A percentile compares a stretch with the other conserved stretches of the same genome.
These are phyloP conservation scores for Liposcelis brunnea DNA, from an alignment of 2,888 invertebrate genomes.

Conservation along the genomic window DNA sequence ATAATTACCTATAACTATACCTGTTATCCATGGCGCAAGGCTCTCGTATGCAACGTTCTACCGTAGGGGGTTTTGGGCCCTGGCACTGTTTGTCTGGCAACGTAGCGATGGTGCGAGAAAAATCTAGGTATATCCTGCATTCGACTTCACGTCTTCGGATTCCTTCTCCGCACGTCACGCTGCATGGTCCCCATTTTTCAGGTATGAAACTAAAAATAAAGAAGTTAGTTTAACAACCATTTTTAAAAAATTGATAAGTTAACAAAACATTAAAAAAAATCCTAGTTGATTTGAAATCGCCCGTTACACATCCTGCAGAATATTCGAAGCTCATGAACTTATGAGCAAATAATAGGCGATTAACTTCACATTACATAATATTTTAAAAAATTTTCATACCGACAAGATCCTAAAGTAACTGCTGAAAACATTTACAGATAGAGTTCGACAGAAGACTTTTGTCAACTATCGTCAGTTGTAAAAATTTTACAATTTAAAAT, in stretches of 20 bases:
- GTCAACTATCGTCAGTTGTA: too few species aligned
- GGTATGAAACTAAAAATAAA: slow-evolving; percentile 59
- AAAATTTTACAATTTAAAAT: too few species aligned
- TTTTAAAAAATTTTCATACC: too few species aligned
- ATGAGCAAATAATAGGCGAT: too few species aligned
- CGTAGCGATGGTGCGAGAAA: slow-evolving; percentile 73
- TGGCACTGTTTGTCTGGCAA: slow-evolving; percentile 76
- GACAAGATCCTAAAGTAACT: too few species aligned
- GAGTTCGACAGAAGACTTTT: too few species aligned
- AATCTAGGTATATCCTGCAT: slow-evolving; percentile 88
- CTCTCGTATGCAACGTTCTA: slow-evolving; percentile 62
- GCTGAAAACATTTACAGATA: too few species aligned
- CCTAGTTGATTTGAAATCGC: too few species aligned
- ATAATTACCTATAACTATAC: slow-evolving; percentile 13
- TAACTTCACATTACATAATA: too few species aligned
- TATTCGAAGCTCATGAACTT: too few species aligned
- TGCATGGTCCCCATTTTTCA: slow-evolving; percentile 86
- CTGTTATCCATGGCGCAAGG: slow-evolving; percentile 40
- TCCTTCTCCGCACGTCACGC: slow-evolving; percentile 81
- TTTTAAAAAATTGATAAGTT: slow-evolving; percentile 13
- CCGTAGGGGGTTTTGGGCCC: slow-evolving; percentile 65
- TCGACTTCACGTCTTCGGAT: slow-evolving; percentile 70
- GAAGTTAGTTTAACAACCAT: background rate
- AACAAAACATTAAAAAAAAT: slow-evolving; percentile 4
- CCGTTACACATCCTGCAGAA: too few species aligned